phyloP scores from a whole-genome alignment of 2,888 invertebrate species.

The Lepidochitona cinerea region DNA sequence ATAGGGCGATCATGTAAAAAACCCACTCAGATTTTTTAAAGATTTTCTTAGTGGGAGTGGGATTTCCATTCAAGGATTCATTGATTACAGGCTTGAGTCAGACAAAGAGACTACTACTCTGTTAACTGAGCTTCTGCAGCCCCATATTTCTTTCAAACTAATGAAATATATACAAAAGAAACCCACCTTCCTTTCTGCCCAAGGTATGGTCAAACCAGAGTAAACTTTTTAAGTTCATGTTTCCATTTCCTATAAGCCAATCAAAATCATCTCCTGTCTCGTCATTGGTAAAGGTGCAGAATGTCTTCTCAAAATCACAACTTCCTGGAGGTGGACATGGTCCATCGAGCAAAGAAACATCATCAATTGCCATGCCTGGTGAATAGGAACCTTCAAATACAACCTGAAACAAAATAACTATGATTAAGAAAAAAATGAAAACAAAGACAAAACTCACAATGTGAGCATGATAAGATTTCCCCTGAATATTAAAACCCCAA shows the following conservation, averaged over 20 bases:
- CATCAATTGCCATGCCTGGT: background rate
- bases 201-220: conserved; percentile 57
- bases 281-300: conserved; percentile 54
- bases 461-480: too few relatives aligned
- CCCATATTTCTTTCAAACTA: too few relatives aligned
- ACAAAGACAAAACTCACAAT: background rate
- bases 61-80: too few relatives aligned
- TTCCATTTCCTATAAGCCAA: conserved; percentile 55
- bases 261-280: conserved; percentile 56
- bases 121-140: too few relatives aligned
- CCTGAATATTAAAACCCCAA: too few relatives aligned
- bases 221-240: conserved; percentile 46
- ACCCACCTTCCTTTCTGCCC: conserved; percentile 37
- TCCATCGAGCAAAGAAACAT: background rate
- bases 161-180: too few relatives aligned
- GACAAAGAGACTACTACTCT: too few relatives aligned
- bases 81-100: too few relatives aligned
- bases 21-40: too few relatives aligned
- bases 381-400: background rate
- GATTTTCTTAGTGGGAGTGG: too few relatives aligned
- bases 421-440: too few relatives aligned
- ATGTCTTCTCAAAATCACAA: conserved; percentile 61
- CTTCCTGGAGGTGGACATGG: conserved; percentile 37
- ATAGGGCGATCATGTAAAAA: too few relatives aligned
- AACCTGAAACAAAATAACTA: background rate